Evolutionary conservation across 2,888 invertebrate species (phyloP).

Genomic region (Zygothrica quintamaculata): DNA sequence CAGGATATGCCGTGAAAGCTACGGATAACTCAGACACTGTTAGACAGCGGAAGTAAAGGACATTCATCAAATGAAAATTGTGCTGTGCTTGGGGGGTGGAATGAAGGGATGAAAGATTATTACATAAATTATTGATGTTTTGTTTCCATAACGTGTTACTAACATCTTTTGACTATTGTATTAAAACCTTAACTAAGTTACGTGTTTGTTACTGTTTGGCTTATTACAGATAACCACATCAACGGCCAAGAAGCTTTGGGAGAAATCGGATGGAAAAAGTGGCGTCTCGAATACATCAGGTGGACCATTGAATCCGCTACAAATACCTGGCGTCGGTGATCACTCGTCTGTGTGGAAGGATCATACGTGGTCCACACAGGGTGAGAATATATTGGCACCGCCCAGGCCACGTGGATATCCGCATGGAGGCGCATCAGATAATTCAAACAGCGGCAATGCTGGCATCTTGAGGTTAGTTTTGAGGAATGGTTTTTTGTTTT

Average conservation of each 20-base stretch:
- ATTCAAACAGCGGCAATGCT: conserved; percentile 85
- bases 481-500: too few relatives aligned
- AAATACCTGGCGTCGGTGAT: conserved; percentile 87
- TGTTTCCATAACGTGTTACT: too few relatives aligned
- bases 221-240: conserved; percentile 94
- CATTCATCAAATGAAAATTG: conserved; percentile 18
- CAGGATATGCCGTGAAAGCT: conserved; percentile 11
- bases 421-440: conserved; percentile 86
- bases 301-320: conserved; percentile 90
- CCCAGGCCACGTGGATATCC: conserved; percentile 88
- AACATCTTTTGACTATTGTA: too few relatives aligned
- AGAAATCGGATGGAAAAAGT: conserved; percentile 92
- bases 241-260: conserved; percentile 97
- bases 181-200: too few relatives aligned
- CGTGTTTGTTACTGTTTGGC: conserved; percentile 17
- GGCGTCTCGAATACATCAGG: conserved; percentile 85
- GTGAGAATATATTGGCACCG: conserved; percentile 91
- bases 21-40: conserved; percentile 1
- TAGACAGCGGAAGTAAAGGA: conserved; percentile 10
- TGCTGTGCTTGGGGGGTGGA: neutral
- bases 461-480: conserved; percentile 83
- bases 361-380: conserved; percentile 96
- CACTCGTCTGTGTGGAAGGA: conserved; percentile 95
- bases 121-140: conserved; percentile 6
- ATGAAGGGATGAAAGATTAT: neutral